Percentiles rank a stretch among this genome's conserved stretches.
phyloP scores from a whole-genome alignment of 2,888 invertebrate species.

The Meta bourneti region DNA sequence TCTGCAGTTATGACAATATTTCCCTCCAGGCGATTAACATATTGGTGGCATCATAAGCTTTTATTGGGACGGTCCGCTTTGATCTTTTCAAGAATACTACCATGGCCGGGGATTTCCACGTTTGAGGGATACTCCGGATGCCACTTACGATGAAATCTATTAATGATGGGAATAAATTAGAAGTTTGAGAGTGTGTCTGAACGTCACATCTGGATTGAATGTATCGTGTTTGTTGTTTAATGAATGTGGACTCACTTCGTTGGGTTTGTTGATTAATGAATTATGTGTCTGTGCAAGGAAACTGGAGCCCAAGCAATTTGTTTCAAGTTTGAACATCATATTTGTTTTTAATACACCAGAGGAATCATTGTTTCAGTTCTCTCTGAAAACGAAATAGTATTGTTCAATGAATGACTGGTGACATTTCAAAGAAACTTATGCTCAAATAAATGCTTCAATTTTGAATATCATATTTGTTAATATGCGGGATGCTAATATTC shows the following conservation, averaged over 20 bases:
- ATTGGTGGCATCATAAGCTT: background rate
- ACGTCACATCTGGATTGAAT: background rate
- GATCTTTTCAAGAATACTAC: background rate
- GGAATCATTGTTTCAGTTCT: no score
- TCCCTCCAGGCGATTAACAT: constrained; percentile 15
- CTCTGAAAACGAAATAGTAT: no score
- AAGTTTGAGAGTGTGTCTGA: background rate
- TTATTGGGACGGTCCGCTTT: background rate
- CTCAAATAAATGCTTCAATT: no score
- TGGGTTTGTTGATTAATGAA: background rate
- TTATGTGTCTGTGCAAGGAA: background rate
- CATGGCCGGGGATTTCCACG: background rate
- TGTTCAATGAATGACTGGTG: no score
- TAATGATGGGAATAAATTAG: constrained; percentile 26
- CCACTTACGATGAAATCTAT: background rate
- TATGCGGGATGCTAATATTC: no score
- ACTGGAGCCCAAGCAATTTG: no score
- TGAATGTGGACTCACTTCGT: background rate
- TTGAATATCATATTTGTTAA: no score
- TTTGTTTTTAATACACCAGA: no score
- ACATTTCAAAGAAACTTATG: no score
- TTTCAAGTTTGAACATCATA: no score
- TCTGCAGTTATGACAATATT: constrained; percentile 7
- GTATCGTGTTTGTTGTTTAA: background rate
- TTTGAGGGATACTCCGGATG: no score